phyloP scores from a whole-genome alignment of 2,113 vertebrate genomes.

The Salvelinus alpinus region DNA sequence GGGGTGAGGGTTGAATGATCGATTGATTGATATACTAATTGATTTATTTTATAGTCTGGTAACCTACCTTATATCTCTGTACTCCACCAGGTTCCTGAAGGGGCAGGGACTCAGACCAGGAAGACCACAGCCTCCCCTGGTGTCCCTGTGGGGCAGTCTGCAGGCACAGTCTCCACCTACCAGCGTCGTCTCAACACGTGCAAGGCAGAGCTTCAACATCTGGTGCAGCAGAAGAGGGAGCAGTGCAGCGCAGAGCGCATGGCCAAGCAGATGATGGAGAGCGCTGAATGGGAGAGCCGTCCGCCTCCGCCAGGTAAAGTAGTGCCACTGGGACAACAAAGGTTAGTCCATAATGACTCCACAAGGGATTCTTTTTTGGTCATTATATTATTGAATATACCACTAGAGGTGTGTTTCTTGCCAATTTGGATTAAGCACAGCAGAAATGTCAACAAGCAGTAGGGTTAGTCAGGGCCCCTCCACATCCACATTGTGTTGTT shows the following conservation, averaged over 20 bases:
- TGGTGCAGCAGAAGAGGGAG: conserved; percentile 94
- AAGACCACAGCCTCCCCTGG: conserved; percentile 58
- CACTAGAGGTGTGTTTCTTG: no score
- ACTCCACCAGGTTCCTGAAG: conserved; percentile 76
- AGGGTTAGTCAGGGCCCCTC: neutral
- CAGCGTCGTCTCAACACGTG: conserved; percentile 92
- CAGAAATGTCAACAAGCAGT: no score
- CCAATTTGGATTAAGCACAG: no score
- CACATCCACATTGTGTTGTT: neutral
- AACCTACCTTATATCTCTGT: neutral
- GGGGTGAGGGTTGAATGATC: neutral
- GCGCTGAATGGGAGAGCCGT: conserved; percentile 94
- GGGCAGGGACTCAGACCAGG: conserved; percentile 68
- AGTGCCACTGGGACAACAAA: neutral
- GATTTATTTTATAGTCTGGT: neutral
- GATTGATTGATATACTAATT: neutral
- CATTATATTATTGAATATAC: no score
- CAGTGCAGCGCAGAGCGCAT: conserved; percentile 92
- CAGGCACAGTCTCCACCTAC: conserved; percentile 78
- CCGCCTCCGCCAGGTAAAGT: conserved; percentile 90
- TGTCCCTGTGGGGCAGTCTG: conserved; percentile 68
- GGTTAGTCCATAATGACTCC: neutral
- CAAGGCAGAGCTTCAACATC: conserved; percentile 91
- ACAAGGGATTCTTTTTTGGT: no score
- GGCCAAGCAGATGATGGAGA: conserved; percentile 97